Evolutionary conservation across 2,888 invertebrate species (phyloP), one percentile per base, ranked within the genome.

Genomic region (Metallyticus violacea): DNA sequence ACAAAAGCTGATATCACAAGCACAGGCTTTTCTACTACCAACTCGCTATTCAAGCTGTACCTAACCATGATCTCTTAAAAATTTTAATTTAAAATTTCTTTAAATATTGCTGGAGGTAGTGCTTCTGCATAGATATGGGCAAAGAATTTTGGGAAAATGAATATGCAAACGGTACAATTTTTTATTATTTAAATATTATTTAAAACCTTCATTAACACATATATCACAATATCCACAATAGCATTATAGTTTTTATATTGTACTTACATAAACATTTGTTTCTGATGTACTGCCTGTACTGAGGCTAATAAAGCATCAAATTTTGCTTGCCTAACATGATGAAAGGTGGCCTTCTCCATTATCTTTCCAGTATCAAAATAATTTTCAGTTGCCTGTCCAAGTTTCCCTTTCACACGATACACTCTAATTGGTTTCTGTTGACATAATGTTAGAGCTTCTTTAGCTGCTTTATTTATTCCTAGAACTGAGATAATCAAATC

Each of bases 261-360:
- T 40, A 93, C 95, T 93, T 92, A 97, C 96, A 96, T 94, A 91
- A 95, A 97, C 96, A 98, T 97, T 90, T 96, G 94, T 88, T 94
- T 95, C 91, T 98, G 98, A 92, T 98, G 97, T 6, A 96, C 94
- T 0, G 97, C 95, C 91, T 99, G 97, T 92, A 97, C 94, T 2
- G 96, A 93, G 1, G 97, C 94, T 26, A 98, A 93, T 26, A 98
- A 91, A 87, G 93, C 93, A 89, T 97, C 97, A 6, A 99, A 91
- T 88, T 94, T 94, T 77, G 93, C 93, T 85, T 94, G 92, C 6
- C 93, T 95, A 0, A 99, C 94, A 91, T 97, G 96, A 84, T 92
- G 91, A 91, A 93, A 97, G 0, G 95, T 95, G 0, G 96, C 93
- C 89, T 94, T 94, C 90, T 96, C 95, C 0, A 96, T 92, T 5